Percentiles rank a stretch among this genome's conserved stretches.
These are phyloP conservation scores for Phymatocera aterrima DNA, from an alignment of 2,888 invertebrate species.

Conservation along the genomic window DNA sequence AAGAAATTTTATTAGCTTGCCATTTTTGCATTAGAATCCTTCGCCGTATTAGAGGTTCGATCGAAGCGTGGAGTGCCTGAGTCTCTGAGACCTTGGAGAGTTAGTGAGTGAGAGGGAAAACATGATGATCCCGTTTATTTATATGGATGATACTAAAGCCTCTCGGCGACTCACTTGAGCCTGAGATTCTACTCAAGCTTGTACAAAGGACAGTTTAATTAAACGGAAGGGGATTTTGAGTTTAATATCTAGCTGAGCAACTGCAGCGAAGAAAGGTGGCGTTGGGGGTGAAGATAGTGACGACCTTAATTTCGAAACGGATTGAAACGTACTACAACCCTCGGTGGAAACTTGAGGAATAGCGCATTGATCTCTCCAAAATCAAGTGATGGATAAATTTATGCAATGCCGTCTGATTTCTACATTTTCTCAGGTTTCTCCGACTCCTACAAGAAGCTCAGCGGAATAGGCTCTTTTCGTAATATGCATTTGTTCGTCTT, in stretches of 20 bases:
- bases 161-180: slow-evolving; percentile 4
- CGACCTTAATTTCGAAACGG: slow-evolving; percentile 18
- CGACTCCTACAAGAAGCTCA: too few relatives aligned
- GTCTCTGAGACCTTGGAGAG: not conserved
- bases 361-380: too few relatives aligned
- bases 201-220: slow-evolving; percentile 42
- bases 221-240: slow-evolving; percentile 38
- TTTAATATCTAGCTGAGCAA: slow-evolving; percentile 8
- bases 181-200: slow-evolving; percentile 12
- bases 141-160: slow-evolving; percentile 30
- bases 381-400: too few relatives aligned
- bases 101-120: not conserved
- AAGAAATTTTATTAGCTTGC: too few relatives aligned
- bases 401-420: too few relatives aligned
- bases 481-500: too few relatives aligned
- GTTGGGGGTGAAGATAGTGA: not conserved
- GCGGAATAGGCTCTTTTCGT: too few relatives aligned
- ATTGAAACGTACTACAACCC: too few relatives aligned
- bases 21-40: too few relatives aligned
- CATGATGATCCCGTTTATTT: slow-evolving; percentile 36
- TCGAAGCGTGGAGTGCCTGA: too few relatives aligned
- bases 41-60: not conserved
- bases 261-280: not conserved
- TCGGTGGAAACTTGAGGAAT: too few relatives aligned
- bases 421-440: too few relatives aligned